Evolutionary conservation across 2,797 vertebrate genomes (phyloP).

Genomic region (Coregonus ussuriensis): DNA sequence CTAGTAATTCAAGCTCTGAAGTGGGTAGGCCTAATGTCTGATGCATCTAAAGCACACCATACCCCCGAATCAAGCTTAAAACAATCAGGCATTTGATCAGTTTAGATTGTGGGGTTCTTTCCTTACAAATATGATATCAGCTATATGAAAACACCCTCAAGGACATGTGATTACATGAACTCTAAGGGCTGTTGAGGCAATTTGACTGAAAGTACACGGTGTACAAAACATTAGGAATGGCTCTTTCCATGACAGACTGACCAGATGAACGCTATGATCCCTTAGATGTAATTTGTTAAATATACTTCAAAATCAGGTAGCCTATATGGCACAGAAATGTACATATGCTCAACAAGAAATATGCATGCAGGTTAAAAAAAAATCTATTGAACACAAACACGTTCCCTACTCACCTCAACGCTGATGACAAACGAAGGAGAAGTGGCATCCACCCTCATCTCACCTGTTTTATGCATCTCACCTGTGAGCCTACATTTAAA

Average conservation of each 20-base stretch:
- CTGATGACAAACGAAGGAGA: slow-evolving; percentile 10
- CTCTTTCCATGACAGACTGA: too few relatives aligned
- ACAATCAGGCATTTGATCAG: background rate
- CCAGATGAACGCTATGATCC: too few relatives aligned
- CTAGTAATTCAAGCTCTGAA: slow-evolving; percentile 8
- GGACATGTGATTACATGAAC: too few relatives aligned
- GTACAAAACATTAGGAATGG: too few relatives aligned
- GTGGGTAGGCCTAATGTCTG: background rate
- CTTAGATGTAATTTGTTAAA: too few relatives aligned
- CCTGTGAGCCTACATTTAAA: slow-evolving; percentile 39
- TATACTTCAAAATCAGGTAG: too few relatives aligned
- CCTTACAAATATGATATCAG: background rate
- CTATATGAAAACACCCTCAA: too few relatives aligned
- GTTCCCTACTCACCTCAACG: slow-evolving; percentile 59
- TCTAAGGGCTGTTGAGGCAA: too few relatives aligned
- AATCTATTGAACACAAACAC: background rate
- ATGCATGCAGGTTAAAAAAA: background rate
- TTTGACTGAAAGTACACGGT: background rate
- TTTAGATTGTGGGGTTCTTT: background rate
- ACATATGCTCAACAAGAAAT: background rate
- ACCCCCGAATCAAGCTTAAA: background rate
- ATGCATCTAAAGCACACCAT: background rate
- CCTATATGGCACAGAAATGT: background rate
- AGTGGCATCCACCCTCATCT: slow-evolving; percentile 15
- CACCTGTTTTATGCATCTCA: slow-evolving; percentile 57